Evolutionary conservation across 2,888 invertebrate genomes (phyloP).

Genomic region (Folsomia manolachei): DNA sequence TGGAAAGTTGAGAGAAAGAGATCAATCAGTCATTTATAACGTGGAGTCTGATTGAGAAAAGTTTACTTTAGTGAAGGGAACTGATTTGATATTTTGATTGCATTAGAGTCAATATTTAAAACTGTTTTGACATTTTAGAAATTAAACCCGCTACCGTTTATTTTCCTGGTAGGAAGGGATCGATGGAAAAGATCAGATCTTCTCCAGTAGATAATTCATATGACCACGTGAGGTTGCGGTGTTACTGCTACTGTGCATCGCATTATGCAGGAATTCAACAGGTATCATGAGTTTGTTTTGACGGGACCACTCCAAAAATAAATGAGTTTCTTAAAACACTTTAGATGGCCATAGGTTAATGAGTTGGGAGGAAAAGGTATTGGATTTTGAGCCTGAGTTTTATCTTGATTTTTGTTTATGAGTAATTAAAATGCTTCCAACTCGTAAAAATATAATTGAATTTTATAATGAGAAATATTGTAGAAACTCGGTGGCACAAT

Average conservation of each 20-base stretch:
- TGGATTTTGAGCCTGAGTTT: not conserved
- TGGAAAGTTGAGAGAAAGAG: not conserved
- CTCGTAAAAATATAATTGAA: conserved; percentile 1
- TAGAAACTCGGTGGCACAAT: not conserved
- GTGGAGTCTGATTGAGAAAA: not conserved
- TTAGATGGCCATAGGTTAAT: too few relatives aligned
- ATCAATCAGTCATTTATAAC: conserved; percentile 13
- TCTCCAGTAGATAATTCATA: not conserved
- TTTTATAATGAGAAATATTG: not conserved
- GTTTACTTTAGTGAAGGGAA: not conserved
- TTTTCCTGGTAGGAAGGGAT: not conserved
- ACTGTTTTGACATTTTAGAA: conserved; percentile 15
- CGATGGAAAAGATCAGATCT: not conserved
- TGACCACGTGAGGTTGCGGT: too few relatives aligned
- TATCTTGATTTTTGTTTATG: conserved; percentile 7
- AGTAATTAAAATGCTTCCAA: conserved; percentile 7
- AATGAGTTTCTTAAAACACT: not conserved
- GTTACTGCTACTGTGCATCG: not conserved
- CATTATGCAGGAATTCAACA: not conserved
- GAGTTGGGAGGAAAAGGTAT: not conserved
- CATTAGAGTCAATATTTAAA: conserved; percentile 11
- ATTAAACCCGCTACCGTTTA: conserved; percentile 6
- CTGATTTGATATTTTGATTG: not conserved
- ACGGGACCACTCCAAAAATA: not conserved
- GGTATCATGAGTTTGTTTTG: not conserved